Base-by-base conservation (phyloP, 2,888 invertebrate species). In the Fragum fragum region DNA sequence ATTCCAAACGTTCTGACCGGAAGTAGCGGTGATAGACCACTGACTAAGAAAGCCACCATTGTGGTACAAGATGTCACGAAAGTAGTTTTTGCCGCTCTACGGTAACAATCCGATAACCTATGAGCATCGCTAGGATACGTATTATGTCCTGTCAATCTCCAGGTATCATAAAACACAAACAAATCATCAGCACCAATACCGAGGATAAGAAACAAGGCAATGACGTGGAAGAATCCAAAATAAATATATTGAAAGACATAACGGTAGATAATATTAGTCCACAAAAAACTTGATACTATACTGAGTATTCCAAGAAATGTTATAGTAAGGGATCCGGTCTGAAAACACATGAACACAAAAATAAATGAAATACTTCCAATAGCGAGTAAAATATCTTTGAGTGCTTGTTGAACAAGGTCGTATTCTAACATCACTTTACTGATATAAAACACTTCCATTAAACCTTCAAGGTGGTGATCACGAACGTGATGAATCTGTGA, bases 141-240 rank as follows among this genome's bases (percentile, higher is more conserved):
- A 21, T 71, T 82, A 55, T 89, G 87, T 18, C 85, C 88, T 1
- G 92, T 90, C 9, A 89, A 88, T 26, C 92, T 84, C 93, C 93
- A 93, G 1, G 91, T 92, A 76, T 93, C 93, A 61, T 88, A 90
- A 76, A 92, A 94, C 32, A 94, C 92, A 83, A 93, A 94, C 23
- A 94, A 86, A 77, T 93, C 92, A 75, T 93, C 93, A 16, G 93
- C 91, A n/a, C 93, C 93, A 55, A 93, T 92, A 21, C 93, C 93
- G 3, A 94, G 90, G 28, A 94, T 92, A 59, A 94, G 92, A 81
- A 94, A 94, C 21, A 94, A 83, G 18, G 93, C 88, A 32, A 94
- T 88, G 1, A 93, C 90, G 77, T 94, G 92, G 79, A 94, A 93
- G 72, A 93, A 90, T 52, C 94, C 94, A 76, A 94, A 93, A 86